Evolutionary conservation across 2,888 invertebrate genomes (phyloP).

Genomic region (Pemphredon lugubris): DNA sequence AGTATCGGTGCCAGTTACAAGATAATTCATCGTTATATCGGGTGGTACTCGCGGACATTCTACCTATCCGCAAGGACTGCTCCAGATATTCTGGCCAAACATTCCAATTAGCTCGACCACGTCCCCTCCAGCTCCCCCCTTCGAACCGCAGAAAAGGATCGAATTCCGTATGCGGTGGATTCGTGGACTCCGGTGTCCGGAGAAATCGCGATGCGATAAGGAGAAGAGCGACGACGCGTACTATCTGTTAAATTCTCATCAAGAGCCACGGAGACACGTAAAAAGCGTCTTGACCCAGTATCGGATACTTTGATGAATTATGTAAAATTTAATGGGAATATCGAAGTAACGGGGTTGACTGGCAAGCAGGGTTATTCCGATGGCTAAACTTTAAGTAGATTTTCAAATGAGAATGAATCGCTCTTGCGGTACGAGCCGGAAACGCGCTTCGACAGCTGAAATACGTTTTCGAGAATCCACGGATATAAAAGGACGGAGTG

Average conservation of each 20-base stretch:
- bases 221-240: too few species aligned
- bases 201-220: slow-evolving; percentile 42
- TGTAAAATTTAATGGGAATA: not conserved
- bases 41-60: slow-evolving; percentile 38
- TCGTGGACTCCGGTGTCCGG: slow-evolving; percentile 21
- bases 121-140: slow-evolving; percentile 59
- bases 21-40: slow-evolving; percentile 21
- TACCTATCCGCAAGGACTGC: slow-evolving; percentile 57
- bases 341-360: not conserved
- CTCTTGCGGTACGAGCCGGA: slow-evolving; percentile 24
- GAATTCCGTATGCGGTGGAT: slow-evolving; percentile 57
- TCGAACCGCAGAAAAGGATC: slow-evolving; percentile 57
- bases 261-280: too few species aligned
- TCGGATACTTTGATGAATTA: slow-evolving; percentile 6
- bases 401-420: slow-evolving; percentile 44
- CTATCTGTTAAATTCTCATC: too few species aligned
- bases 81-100: slow-evolving; percentile 74
- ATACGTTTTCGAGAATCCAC: slow-evolving; percentile 40
- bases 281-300: slow-evolving; percentile 29
- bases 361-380: slow-evolving; percentile 31
- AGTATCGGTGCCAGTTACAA: slow-evolving; percentile 18
- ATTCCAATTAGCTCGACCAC: slow-evolving; percentile 73
- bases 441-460: slow-evolving; percentile 38
- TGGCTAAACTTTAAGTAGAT: slow-evolving; percentile 49
- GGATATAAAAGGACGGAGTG: slow-evolving; percentile 22